Evolutionary conservation across 2,888 invertebrate species (phyloP).

Genomic region (Papilio demoleus): DNA sequence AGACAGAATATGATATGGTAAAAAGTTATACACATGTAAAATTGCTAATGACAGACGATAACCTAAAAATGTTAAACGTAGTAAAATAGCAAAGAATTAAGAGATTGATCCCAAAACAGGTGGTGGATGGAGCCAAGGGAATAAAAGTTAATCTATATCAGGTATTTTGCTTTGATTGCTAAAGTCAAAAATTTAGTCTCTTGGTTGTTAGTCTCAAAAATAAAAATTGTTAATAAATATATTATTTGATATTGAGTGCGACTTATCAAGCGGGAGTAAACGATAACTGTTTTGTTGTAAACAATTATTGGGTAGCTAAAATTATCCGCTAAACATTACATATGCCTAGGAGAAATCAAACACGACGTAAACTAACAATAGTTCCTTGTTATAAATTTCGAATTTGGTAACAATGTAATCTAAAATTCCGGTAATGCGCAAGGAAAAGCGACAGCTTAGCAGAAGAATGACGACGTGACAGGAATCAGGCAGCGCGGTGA

Average conservation of each 20-base stretch:
- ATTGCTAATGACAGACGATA: background rate
- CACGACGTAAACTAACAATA: background rate
- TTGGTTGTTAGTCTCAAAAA: background rate
- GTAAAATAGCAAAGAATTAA: background rate
- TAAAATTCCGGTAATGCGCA: slow-evolving; percentile 38
- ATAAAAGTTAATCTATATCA: background rate
- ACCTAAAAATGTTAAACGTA: background rate
- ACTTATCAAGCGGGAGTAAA: background rate
- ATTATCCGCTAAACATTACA: background rate
- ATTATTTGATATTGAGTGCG: background rate
- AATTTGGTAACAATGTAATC: slow-evolving; percentile 15
- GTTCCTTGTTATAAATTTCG: slow-evolving; percentile 32
- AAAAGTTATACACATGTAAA: background rate
- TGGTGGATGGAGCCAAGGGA: background rate
- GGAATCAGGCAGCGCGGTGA: slow-evolving; percentile 54
- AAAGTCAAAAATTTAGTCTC: background rate
- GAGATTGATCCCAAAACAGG: background rate
- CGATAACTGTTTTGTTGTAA: background rate
- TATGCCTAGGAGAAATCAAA: background rate
- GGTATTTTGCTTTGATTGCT: background rate
- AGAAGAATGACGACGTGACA: slow-evolving; percentile 57
- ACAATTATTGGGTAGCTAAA: background rate
- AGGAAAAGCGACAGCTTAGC: slow-evolving; percentile 44
- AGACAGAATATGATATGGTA: background rate
- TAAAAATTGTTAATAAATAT: background rate